phyloP scores from a whole-genome alignment of 1,140 invertebrate genomes.

The Cyclargus thomasi region DNA sequence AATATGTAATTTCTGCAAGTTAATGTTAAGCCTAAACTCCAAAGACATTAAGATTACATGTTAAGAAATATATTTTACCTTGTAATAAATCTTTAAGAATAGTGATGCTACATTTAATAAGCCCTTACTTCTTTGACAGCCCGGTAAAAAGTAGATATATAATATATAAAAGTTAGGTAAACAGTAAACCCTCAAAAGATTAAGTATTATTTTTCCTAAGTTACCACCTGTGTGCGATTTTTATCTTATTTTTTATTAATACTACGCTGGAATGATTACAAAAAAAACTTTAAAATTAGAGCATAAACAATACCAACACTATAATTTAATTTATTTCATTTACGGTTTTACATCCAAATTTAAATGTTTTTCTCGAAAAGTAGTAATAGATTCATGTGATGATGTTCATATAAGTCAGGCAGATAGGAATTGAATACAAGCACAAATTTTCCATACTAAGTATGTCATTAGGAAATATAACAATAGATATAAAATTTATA shows the following conservation, averaged over 20 bases:
- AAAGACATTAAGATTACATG: too few species aligned
- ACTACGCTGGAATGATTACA: too few species aligned
- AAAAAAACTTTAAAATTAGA: too few species aligned
- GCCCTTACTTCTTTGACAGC: not conserved
- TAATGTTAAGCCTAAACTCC: too few species aligned
- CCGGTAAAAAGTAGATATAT: not conserved
- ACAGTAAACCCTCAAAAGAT: not conserved
- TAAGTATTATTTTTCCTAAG: not conserved
- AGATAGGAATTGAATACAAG: not conserved
- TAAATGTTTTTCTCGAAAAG: too few species aligned
- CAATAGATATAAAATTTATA: slow-evolving; percentile 11
- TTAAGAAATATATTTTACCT: too few species aligned
- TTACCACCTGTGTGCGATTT: not conserved
- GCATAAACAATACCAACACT: too few species aligned
- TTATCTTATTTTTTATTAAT: not conserved
- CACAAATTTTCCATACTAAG: not conserved
- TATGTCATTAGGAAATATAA: not conserved
- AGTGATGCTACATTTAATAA: not conserved
- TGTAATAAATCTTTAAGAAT: not conserved
- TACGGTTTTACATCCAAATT: too few species aligned
- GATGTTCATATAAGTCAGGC: too few species aligned
- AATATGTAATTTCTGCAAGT: too few species aligned
- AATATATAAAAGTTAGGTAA: slow-evolving; percentile 1
- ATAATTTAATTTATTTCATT: too few species aligned
- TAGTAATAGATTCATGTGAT: too few species aligned